Evolutionary conservation across 2,888 invertebrate species (phyloP), one percentile per base, ranked within the genome.

Genomic region (Scaptomyza cyrtandrae): DNA sequence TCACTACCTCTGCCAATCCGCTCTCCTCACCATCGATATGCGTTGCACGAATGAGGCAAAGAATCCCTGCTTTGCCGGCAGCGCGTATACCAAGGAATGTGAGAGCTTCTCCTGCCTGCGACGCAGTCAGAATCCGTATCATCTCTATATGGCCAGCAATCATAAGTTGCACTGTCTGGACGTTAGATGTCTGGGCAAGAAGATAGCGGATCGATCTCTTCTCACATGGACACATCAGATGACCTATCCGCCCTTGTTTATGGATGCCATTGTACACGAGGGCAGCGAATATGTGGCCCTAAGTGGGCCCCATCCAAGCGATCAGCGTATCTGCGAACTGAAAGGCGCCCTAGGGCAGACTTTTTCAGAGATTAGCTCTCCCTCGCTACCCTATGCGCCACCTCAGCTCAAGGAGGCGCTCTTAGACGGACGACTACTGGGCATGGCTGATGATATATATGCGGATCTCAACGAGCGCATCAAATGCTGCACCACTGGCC

Each of bases 191-290:
- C 62, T 86, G 62, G 73, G 85, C 9, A 76, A 77, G 44, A 74
- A 82, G 37, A 52, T 87, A 6, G 56, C 82, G 0, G 74, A 79
- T 48, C 83, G 83, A 0, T 10, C 83, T 0, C 73, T 91, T 0
- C 76, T 88, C 16, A 78, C 86, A 6, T 92, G 91, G 91, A 86
- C 89, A 1, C 92, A 92, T 78, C 91, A 90, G 63, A 78, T 92
- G 86, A 71, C 55, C 14, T 83, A 79, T 57, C 69, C 86, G 2
- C 92, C 92, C 3, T 61, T 83, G 0, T 88, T 91, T 52, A 69
- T 92, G 63, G 88, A 89, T 31, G 75, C 86, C 1, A 74, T 60
- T 14, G 71, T 66, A 0, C 31, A 71, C 10, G 71, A 81, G 0
- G 78, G 84, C 59, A 71, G 46, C 6, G 92, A 92, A 54, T 85